phyloP scores from a whole-genome alignment of 2,113 vertebrate species.

The Taxidea taxus region DNA sequence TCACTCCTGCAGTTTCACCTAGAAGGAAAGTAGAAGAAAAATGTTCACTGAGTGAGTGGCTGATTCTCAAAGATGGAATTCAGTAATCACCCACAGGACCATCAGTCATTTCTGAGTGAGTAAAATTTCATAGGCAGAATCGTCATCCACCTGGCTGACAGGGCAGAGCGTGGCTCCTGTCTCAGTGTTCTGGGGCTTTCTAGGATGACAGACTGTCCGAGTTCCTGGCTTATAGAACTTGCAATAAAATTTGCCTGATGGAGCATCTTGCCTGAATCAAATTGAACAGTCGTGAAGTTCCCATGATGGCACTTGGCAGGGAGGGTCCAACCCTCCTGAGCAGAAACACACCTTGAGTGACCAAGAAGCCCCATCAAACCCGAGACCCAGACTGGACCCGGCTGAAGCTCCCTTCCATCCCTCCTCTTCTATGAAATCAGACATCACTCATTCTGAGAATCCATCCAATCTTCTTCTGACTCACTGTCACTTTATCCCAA shows the following conservation, averaged over 20 bases:
- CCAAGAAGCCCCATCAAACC: neutral
- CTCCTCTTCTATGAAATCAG: neutral
- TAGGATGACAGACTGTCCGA: slow-evolving; percentile 27
- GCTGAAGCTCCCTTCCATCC: neutral
- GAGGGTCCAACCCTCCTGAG: neutral
- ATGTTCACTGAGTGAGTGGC: neutral
- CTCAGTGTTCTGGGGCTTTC: neutral
- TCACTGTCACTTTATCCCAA: neutral
- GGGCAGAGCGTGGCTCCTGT: slow-evolving; percentile 9
- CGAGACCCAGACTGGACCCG: neutral
- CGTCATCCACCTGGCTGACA: neutral
- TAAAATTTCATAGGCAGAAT: slow-evolving; percentile 23
- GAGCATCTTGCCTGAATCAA: slow-evolving; percentile 42
- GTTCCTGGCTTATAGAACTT: slow-evolving; percentile 12
- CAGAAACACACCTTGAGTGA: slow-evolving; percentile 11
- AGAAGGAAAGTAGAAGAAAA: slow-evolving; percentile 11
- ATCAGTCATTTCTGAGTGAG: slow-evolving; percentile 22
- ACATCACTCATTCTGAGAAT: neutral
- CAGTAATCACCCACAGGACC: neutral
- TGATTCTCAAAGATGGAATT: neutral
- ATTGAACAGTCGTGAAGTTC: neutral
- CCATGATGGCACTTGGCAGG: neutral
- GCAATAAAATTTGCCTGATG: slow-evolving; percentile 28
- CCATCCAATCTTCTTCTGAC: neutral
- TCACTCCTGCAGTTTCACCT: neutral